Conservation (phyloP, 1,140 invertebrate genomes). For the Drosophila varians region DNA sequence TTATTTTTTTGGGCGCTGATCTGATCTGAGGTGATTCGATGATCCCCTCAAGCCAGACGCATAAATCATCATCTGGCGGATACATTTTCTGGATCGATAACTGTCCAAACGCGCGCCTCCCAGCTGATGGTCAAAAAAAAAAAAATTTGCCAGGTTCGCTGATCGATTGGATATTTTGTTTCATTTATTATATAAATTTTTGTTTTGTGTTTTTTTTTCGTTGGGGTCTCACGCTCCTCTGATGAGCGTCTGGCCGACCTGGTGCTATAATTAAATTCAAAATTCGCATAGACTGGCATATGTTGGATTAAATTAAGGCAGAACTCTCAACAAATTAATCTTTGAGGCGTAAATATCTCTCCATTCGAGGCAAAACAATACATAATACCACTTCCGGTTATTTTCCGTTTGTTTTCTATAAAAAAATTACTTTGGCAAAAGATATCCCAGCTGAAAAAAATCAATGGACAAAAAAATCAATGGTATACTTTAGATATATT, state of each 20-base stretch:
- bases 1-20: background rate
- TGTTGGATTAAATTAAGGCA: conserved; percentile 33
- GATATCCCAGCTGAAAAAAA: no score
- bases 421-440: background rate
- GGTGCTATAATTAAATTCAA: conserved; percentile 57
- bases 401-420: background rate
- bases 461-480: background rate
- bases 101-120: conserved; percentile 67
- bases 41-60: conserved; percentile 73
- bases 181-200: conserved; percentile 1
- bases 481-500: no score
- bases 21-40: conserved; percentile 61
- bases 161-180: conserved; percentile 48
- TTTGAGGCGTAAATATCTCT: conserved; percentile 24
- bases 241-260: conserved; percentile 42
- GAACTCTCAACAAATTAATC: conserved; percentile 25
- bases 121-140: conserved; percentile 41
- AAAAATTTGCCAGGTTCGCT: conserved; percentile 33
- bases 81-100: conserved; percentile 64
- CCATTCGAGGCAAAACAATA: background rate
- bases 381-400: conserved; percentile 13
- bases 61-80: conserved; percentile 65
- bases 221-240: conserved; percentile 36
- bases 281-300: conserved; percentile 46
- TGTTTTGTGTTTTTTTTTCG: background rate